Conservation (phyloP, 2,113 vertebrate genomes). For the Platysternon megacephalum region DNA sequence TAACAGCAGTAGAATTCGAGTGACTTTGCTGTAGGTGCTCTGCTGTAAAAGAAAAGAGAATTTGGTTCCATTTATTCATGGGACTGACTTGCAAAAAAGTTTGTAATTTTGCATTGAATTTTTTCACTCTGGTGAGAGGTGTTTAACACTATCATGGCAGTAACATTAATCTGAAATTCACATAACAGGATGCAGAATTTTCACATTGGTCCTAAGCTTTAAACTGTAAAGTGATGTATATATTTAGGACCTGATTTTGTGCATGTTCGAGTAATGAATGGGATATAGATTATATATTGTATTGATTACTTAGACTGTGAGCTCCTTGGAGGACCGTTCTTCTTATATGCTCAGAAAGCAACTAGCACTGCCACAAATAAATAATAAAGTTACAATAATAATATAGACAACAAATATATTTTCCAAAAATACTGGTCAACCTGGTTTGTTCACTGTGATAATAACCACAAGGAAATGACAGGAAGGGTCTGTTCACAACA, state of each 20-base stretch:
- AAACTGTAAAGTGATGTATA: not conserved
- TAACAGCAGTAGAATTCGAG: not conserved
- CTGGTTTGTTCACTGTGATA: not conserved
- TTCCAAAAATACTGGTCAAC: not conserved
- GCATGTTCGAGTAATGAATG: not conserved
- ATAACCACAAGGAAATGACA: not conserved
- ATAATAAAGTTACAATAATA: not conserved
- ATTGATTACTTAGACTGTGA: too few relatives aligned
- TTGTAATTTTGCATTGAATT: not conserved
- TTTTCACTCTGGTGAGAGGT: not conserved
- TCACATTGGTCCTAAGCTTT: not conserved
- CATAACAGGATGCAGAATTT: not conserved
- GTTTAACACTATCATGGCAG: not conserved
- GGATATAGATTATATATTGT: not conserved
- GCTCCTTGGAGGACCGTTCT: too few relatives aligned
- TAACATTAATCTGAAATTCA: not conserved
- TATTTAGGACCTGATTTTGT: not conserved
- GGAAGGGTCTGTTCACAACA: not conserved
- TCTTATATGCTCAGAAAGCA: too few relatives aligned
- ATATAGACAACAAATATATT: not conserved
- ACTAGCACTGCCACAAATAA: not conserved
- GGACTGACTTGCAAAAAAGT: not conserved
- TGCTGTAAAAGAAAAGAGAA: not conserved
- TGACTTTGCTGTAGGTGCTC: not conserved
- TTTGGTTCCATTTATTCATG: not conserved